phyloP scores from a whole-genome alignment of 1,140 invertebrate genomes.

The Drusus annulatus region DNA sequence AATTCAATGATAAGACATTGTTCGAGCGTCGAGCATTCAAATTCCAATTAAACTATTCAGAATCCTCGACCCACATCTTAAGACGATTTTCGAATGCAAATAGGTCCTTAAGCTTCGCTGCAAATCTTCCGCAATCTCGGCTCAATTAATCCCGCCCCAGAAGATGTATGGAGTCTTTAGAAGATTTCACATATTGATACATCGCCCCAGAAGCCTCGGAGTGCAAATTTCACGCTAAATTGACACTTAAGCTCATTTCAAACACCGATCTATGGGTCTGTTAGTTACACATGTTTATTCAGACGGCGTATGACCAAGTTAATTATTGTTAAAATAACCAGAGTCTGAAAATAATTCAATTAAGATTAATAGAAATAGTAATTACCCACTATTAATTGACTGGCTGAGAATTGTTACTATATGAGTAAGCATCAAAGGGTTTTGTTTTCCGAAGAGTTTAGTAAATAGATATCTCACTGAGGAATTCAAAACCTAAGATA shows the following conservation, averaged over 20 bases:
- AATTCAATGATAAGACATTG: constrained; percentile 30
- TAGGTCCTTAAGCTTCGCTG: constrained; percentile 47
- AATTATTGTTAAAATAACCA: too few relatives aligned
- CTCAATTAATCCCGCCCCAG: constrained; percentile 35
- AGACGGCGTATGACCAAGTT: too few relatives aligned
- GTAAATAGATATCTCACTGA: too few relatives aligned
- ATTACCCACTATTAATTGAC: too few relatives aligned
- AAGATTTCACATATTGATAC: constrained; percentile 38
- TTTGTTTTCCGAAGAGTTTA: too few relatives aligned
- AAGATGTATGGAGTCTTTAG: constrained; percentile 10
- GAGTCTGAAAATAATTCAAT: too few relatives aligned
- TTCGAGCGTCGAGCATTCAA: constrained; percentile 32
- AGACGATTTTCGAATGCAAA: constrained; percentile 55
- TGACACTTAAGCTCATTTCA: constrained; percentile 9
- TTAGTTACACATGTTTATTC: too few relatives aligned
- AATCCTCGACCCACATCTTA: constrained; percentile 47
- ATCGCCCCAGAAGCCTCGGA: background rate
- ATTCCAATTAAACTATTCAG: constrained; percentile 52
- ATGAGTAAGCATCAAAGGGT: too few relatives aligned
- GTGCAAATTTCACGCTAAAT: constrained; percentile 38
- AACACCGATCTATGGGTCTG: too few relatives aligned
- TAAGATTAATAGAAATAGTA: too few relatives aligned
- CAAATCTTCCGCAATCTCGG: constrained; percentile 42
- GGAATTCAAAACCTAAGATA: too few relatives aligned
- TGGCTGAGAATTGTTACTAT: too few relatives aligned